Percentiles rank a stretch among this genome's conserved stretches.
These are phyloP conservation scores for Actenoides lindsayi DNA, from an alignment of 2,113 vertebrate genomes.

Conservation along the genomic window DNA sequence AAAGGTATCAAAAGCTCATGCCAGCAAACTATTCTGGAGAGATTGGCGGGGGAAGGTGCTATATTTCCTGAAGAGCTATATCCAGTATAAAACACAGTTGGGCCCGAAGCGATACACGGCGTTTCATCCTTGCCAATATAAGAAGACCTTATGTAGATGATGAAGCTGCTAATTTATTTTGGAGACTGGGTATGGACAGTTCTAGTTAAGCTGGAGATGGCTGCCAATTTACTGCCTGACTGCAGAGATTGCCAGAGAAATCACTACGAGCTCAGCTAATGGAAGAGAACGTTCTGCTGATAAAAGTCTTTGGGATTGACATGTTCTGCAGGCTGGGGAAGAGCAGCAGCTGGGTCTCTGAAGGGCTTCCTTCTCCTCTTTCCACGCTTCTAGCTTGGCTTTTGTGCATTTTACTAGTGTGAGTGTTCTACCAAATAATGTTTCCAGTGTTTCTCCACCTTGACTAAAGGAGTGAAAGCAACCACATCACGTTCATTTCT, in stretches of 20 bases:
- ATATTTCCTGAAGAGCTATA: background rate
- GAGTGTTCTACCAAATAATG: background rate
- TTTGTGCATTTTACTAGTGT: background rate
- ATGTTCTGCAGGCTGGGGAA: background rate
- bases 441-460: background rate
- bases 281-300: background rate
- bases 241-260: background rate
- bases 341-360: background rate
- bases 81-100: background rate
- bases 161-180: background rate
- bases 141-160: background rate
- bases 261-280: background rate
- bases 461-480: background rate
- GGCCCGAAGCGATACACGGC: background rate
- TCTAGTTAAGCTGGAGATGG: background rate
- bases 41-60: background rate
- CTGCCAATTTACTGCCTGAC: background rate
- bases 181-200: background rate
- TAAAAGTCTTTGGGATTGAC: background rate
- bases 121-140: background rate
- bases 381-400: background rate
- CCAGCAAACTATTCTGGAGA: background rate
- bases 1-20: background rate
- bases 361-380: background rate
- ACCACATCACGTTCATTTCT: no score